Conservation (phyloP, 2,888 invertebrate species). For the Teleiodes luculella region DNA sequence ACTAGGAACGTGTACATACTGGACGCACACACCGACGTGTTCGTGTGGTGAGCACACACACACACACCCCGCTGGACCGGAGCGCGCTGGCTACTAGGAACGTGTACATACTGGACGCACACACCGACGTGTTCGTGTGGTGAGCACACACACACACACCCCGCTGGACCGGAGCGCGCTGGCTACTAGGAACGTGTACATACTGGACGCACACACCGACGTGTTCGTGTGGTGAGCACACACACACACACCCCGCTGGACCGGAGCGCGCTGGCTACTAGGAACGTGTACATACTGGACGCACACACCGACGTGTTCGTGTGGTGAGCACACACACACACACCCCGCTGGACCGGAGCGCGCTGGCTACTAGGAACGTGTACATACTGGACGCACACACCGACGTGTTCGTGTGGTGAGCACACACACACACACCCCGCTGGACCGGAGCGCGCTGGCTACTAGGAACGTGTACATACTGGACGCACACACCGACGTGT, state of each 20-base stretch:
- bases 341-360: constrained; percentile 86
- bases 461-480: constrained; percentile 97
- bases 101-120: constrained; percentile 97
- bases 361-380: constrained; percentile 93
- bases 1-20: constrained; percentile 97
- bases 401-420: constrained; percentile 96
- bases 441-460: constrained; percentile 86
- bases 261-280: constrained; percentile 89
- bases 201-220: constrained; percentile 95
- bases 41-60: constrained; percentile 87
- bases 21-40: constrained; percentile 95
- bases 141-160: constrained; percentile 50
- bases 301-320: constrained; percentile 96
- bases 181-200: constrained; percentile 95
- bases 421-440: constrained; percentile 75
- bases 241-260: constrained; percentile 75
- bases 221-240: constrained; percentile 92
- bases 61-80: too few relatives aligned
- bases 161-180: constrained; percentile 88
- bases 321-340: constrained; percentile 80
- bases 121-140: constrained; percentile 97
- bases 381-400: constrained; percentile 96
- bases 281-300: constrained; percentile 97
- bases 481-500: constrained; percentile 95
- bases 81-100: constrained; percentile 81